Conservation (phyloP, 2,797 vertebrate species). For the Taenioides sp. region DNA sequence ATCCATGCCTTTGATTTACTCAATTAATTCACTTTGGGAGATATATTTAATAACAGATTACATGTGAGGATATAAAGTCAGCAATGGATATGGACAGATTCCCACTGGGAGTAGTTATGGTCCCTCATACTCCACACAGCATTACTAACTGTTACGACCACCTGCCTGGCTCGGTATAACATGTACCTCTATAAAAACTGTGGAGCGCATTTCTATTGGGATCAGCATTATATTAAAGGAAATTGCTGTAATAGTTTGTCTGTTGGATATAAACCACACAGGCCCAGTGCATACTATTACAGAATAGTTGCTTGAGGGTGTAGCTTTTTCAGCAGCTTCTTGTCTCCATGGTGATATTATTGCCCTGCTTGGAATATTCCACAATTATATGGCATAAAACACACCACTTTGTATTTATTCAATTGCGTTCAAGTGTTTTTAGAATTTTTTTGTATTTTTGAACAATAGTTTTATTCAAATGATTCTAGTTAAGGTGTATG, state of each 20-base stretch:
- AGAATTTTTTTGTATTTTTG: too few relatives aligned
- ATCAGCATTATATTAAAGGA: not conserved
- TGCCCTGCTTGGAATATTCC: not conserved
- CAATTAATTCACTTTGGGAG: slow-evolving; percentile 64
- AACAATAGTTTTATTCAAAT: too few relatives aligned
- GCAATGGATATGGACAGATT: slow-evolving; percentile 18
- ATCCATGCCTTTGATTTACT: slow-evolving; percentile 73
- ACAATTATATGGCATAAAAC: not conserved
- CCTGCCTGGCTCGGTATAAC: not conserved
- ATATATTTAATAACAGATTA: slow-evolving; percentile 52
- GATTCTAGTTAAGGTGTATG: too few relatives aligned
- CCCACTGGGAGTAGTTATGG: slow-evolving; percentile 23
- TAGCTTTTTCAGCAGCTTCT: not conserved
- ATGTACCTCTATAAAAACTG: not conserved
- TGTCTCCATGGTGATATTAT: not conserved
- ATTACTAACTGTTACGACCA: not conserved
- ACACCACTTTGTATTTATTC: too few relatives aligned
- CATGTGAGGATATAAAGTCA: slow-evolving; percentile 47
- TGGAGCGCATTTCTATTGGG: not conserved
- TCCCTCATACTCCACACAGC: not conserved
- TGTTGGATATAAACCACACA: too few relatives aligned
- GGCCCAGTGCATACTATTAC: too few relatives aligned
- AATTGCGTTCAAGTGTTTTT: too few relatives aligned
- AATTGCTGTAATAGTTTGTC: not conserved
- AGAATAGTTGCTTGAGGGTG: too few relatives aligned